phyloP scores from a whole-genome alignment of 1,140 invertebrate genomes.

The Drosophila subobscura region DNA sequence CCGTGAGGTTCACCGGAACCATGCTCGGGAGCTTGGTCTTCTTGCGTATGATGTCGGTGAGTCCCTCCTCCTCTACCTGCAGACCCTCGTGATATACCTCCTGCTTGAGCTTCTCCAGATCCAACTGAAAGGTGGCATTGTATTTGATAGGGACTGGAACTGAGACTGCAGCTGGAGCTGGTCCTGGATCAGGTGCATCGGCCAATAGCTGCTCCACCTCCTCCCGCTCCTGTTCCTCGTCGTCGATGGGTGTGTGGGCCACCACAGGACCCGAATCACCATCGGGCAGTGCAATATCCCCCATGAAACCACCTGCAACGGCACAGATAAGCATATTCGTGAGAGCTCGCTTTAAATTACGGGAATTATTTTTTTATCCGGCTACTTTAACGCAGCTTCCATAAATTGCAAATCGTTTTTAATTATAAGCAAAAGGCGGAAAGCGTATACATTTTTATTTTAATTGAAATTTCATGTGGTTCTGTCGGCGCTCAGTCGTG shows the following conservation, averaged over 20 bases:
- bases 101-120: slow-evolving; percentile 90
- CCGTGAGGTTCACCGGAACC: slow-evolving; percentile 14
- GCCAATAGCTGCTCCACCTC: slow-evolving; percentile 44
- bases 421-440: slow-evolving; percentile 59
- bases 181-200: slow-evolving; percentile 49
- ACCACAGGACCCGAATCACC: slow-evolving; percentile 65
- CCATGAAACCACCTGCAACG: slow-evolving; percentile 88
- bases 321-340: slow-evolving; percentile 16
- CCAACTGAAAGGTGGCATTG: slow-evolving; percentile 88
- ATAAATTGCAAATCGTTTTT: slow-evolving; percentile 65
- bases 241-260: slow-evolving; percentile 83
- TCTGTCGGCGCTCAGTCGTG: neutral
- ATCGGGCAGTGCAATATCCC: slow-evolving; percentile 91
- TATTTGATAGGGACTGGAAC: slow-evolving; percentile 66
- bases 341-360: slow-evolving; percentile 36
- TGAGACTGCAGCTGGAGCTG: neutral
- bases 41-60: slow-evolving; percentile 88
- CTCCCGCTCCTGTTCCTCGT: slow-evolving; percentile 16
- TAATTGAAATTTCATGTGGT: slow-evolving; percentile 78
- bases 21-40: slow-evolving; percentile 86
- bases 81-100: slow-evolving; percentile 91
- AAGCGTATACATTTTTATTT: slow-evolving; percentile 66
- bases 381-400: neutral
- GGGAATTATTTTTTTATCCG: slow-evolving; percentile 12
- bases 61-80: slow-evolving; percentile 92